phyloP scores from a whole-genome alignment of 1,140 invertebrate genomes.

The Orchestia grillus region DNA sequence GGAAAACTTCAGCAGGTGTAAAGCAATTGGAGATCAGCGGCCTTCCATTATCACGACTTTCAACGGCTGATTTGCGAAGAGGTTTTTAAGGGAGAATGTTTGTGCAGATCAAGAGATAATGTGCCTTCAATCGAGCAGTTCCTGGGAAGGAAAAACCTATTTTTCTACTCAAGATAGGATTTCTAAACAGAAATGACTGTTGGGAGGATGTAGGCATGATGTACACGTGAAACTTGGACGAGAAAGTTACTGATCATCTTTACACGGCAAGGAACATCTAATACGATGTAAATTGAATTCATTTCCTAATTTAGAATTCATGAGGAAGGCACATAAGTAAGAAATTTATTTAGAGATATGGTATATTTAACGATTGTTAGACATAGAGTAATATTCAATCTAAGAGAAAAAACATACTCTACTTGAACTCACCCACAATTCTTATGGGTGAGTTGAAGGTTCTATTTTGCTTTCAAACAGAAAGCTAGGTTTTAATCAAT shows the following conservation, averaged over 20 bases:
- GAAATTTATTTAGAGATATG: not conserved
- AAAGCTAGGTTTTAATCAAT: too few relatives aligned
- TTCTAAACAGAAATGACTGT: not conserved
- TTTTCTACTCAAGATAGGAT: not conserved
- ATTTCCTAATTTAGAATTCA: not conserved
- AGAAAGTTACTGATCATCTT: not conserved
- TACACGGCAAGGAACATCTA: not conserved
- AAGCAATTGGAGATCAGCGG: slow-evolving; percentile 36
- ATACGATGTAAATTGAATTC: not conserved
- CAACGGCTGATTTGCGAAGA: slow-evolving; percentile 19
- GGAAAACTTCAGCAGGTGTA: slow-evolving; percentile 45
- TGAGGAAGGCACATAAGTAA: not conserved
- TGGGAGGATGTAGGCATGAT: not conserved
- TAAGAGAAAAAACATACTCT: too few relatives aligned
- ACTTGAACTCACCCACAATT: too few relatives aligned
- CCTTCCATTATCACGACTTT: slow-evolving; percentile 55
- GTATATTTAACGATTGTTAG: too few relatives aligned
- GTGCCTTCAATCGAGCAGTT: not conserved
- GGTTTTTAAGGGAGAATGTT: not conserved
- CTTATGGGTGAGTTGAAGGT: too few relatives aligned
- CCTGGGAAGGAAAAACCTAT: not conserved
- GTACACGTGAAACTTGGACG: not conserved
- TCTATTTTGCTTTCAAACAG: too few relatives aligned
- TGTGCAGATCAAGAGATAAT: not conserved
- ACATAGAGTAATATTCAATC: too few relatives aligned